A percentile compares a stretch with the other conserved stretches of the same genome.
phyloP scores from a whole-genome alignment of 2,888 invertebrate species.

The Habrosyne pyritoides region DNA sequence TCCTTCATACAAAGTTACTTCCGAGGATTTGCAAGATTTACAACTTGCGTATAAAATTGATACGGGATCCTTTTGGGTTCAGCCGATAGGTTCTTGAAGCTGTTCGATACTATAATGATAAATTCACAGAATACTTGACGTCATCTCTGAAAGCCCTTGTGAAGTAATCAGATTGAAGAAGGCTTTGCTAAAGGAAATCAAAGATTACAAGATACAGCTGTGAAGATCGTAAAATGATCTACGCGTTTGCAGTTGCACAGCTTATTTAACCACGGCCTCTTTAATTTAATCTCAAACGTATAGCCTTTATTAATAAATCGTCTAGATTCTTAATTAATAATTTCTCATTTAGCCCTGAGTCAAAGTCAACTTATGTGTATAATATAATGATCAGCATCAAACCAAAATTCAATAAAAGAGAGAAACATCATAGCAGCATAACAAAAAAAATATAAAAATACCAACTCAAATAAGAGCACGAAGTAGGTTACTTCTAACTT shows the following conservation, averaged over 20 bases:
- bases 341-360: too few relatives aligned
- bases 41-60: conserved; percentile 1
- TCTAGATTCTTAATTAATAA: too few relatives aligned
- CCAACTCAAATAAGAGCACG: too few relatives aligned
- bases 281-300: neutral
- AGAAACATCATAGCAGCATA: neutral
- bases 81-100: neutral
- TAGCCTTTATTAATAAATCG: too few relatives aligned
- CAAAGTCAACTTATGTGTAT: too few relatives aligned
- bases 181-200: too few relatives aligned
- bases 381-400: neutral
- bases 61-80: neutral
- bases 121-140: neutral
- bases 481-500: conserved; percentile 6
- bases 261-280: neutral
- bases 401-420: neutral
- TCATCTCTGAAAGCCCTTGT: neutral
- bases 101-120: neutral
- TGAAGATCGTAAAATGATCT: too few relatives aligned
- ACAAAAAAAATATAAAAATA: neutral
- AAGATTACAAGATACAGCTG: too few relatives aligned
- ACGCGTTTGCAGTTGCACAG: neutral
- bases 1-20: conserved; percentile 3
- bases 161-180: too few relatives aligned
- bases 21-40: neutral